Evolutionary conservation across 2,888 invertebrate genomes (phyloP).

Genomic region (Drosophila prostipennis): DNA sequence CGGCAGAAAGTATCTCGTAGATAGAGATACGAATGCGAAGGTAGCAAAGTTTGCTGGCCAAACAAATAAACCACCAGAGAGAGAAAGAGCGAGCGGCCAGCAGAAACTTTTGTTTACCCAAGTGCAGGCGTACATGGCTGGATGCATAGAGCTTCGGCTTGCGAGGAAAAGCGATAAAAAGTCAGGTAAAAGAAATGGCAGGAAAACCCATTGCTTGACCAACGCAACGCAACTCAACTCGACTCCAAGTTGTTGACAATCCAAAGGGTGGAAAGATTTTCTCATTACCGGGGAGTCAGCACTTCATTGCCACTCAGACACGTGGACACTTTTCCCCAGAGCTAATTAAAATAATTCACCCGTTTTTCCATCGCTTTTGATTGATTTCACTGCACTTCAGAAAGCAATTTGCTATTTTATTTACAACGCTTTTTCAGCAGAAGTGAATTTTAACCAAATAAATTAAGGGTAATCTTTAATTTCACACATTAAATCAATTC

Average conservation of each 20-base stretch:
- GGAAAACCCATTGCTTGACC: constrained; percentile 25
- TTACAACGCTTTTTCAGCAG: too few relatives aligned
- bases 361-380: constrained; percentile 15
- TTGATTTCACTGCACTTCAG: constrained; percentile 37
- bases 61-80: constrained; percentile 75
- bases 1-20: constrained; percentile 60
- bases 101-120: constrained; percentile 74
- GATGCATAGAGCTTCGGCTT: constrained; percentile 5
- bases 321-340: constrained; percentile 31
- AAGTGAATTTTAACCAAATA: too few relatives aligned
- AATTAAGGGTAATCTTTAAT: too few relatives aligned
- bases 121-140: constrained; percentile 62
- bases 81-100: constrained; percentile 5
- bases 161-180: constrained; percentile 15
- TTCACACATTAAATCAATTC: not conserved
- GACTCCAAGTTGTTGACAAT: constrained; percentile 37
- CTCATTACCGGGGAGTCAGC: constrained; percentile 31
- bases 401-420: constrained; percentile 35
- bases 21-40: constrained; percentile 45
- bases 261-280: constrained; percentile 23
- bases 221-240: not conserved
- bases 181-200: constrained; percentile 17
- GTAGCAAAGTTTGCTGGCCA: constrained; percentile 71
- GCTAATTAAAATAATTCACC: constrained; percentile 41
- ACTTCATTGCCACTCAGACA: constrained; percentile 33